Evolutionary conservation across 1,140 invertebrate genomes (phyloP), one percentile per base, ranked within the genome.

Genomic region (Musca domestica): DNA sequence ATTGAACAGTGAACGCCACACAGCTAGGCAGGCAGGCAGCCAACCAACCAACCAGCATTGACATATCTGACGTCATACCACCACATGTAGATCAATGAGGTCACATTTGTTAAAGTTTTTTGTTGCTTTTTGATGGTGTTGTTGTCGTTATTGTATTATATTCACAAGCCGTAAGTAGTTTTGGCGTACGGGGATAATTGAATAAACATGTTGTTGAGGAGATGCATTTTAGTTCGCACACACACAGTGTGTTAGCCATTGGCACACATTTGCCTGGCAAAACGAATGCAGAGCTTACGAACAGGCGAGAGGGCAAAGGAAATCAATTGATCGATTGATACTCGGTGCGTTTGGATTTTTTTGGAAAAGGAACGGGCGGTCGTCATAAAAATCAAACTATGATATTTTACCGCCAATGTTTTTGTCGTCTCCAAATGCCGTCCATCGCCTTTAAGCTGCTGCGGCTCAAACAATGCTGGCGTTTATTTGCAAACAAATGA

Each of bases 1-100:
- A 41, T 41, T 41, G 34, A 41, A 41, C 34, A 41, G 2, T 30
- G 27, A 5, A 41, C 34, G 10, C 34, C 34, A 41, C 4, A 41
- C 34, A 41, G 12, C 4, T 41, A 5, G 34, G 10, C 34, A 41
- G 34, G 34, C 34, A 41, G 34, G 6, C 12, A 41, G 34, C 34
- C 34, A 41, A 10, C 10, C 4, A 7, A 10, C 34, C 34, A 41
- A 10, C 10, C 5, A 41, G 10, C 10, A 41, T 58, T 58, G 54
- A 58, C 54, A 58, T 58, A n/a, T 58, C 54, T 58, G 54, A 58
- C 54, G 54, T 58, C 54, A 58, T 25, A 58, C n/a, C 51, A 23
- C 34, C 30, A 19, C 48, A 51, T 20, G 56, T 34, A 34, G 56
- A 34, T 61, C 56, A 61, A 61, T 61, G 56, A 61, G 56, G 56